Evolutionary conservation across 2,113 vertebrate genomes (phyloP), one percentile per base, ranked within the genome.

Genomic region (Orientallactaga bullata): DNA sequence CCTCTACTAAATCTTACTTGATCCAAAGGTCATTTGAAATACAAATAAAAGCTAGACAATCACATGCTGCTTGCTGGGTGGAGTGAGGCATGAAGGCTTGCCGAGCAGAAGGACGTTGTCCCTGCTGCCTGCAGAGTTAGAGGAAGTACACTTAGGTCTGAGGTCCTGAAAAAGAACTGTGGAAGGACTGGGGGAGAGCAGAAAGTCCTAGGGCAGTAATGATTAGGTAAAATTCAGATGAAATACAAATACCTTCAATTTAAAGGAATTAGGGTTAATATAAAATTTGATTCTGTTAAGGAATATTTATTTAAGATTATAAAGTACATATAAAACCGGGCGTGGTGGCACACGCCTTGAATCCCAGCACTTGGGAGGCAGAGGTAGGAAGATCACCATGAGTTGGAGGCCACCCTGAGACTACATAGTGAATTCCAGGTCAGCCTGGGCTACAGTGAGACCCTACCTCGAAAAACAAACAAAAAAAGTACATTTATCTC

Each of bases 11-110:
- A 60, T 71, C 35, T 79, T 77, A 61, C 0, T 17, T 65, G 39
- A 47, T 85, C 79, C 58, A 8, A 90, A 58, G 74, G 92, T 94
- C 58, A 73, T 90, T 88, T 95, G 72, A 66, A 26, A 47, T 89
- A 76, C 61, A 95, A 65, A 58, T 81, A 73, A 74, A 81, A 77
- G 37, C 24, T 32, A 79, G 21, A 47, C 80, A 30, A 55, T 74
- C 28, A 30, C 32, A 60, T 58, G 61, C 78, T 47, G 24, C 30
- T 60, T 86, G 80, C 86, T 79, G 7, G 35, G 35, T 66, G 69
- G 16, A 60, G 73, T 39, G 8, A 26, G 6, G 32, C 28, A 3
- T 7, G 2, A 74, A 79, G 28, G 10, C 55, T 42, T 35, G 26
- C 28, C 28, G 23, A 79, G 42, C 24, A 37, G 28, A 39, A 90